These are phyloP conservation scores for Toxotes jaculatrix DNA, from an alignment of 2,113 vertebrate species.

Conservation along the genomic window DNA sequence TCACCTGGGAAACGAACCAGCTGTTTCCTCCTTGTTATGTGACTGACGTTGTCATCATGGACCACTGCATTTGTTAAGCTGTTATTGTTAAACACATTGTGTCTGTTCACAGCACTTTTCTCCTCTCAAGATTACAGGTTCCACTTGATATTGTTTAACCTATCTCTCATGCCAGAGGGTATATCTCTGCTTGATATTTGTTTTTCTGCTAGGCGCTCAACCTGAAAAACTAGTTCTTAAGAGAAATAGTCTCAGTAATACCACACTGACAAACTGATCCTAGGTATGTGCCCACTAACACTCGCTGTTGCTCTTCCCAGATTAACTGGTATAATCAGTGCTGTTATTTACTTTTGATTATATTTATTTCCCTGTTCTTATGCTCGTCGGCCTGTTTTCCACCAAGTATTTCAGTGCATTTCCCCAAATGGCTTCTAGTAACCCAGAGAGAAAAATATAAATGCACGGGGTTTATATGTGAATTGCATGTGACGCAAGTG, in stretches of 20 bases:
- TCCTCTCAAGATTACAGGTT: background rate
- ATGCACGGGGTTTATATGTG: background rate
- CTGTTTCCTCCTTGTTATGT: no score
- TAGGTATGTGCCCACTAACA: background rate
- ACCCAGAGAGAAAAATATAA: background rate
- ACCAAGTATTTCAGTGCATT: background rate
- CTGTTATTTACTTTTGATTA: background rate
- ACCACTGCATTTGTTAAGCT: background rate
- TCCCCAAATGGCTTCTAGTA: background rate
- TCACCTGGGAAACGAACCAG: background rate
- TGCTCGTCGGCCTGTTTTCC: background rate
- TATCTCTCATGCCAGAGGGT: background rate
- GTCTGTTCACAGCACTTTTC: background rate
- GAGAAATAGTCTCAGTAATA: background rate
- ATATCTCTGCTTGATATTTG: background rate
- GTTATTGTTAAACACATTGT: background rate
- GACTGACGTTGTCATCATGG: background rate
- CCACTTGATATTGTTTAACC: background rate
- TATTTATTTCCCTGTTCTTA: background rate
- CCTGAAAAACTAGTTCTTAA: conserved; percentile 15
- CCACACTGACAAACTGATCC: background rate
- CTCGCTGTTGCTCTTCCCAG: background rate
- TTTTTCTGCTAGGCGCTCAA: background rate
- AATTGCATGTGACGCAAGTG: background rate
- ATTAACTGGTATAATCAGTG: background rate